Evolutionary conservation across 1,140 invertebrate genomes (phyloP).

Genomic region (Drosophila navojoa): DNA sequence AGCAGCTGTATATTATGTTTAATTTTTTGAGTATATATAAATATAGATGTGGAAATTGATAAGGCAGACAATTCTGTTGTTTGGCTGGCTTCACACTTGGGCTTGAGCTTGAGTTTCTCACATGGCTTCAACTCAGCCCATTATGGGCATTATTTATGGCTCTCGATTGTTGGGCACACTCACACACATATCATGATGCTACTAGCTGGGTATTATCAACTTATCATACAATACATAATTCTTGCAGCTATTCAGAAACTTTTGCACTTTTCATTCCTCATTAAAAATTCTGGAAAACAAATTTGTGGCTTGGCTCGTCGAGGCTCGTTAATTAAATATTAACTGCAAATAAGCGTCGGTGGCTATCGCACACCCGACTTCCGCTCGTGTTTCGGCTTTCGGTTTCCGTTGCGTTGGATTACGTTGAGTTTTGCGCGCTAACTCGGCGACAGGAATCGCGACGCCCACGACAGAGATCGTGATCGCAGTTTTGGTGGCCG

Average conservation of each 20-base stretch:
- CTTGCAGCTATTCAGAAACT: constrained; percentile 67
- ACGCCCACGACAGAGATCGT: constrained; percentile 55
- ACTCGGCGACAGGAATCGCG: constrained; percentile 72
- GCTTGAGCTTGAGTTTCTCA: constrained; percentile 68
- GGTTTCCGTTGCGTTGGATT: constrained; percentile 59
- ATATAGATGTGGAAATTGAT: constrained; percentile 60
- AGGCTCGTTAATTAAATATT: constrained; percentile 71
- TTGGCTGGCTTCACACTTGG: constrained; percentile 47
- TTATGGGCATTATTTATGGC: constrained; percentile 74
- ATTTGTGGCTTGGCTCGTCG: constrained; percentile 44
- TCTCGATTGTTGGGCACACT: constrained; percentile 68
- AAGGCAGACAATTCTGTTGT: constrained; percentile 46
- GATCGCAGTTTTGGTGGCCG: constrained; percentile 32
- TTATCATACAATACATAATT: constrained; percentile 78
- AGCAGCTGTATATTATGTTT: constrained; percentile 8
- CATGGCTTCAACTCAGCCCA: constrained; percentile 64
- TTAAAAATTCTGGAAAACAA: constrained; percentile 73
- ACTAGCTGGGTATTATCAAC: constrained; percentile 41
- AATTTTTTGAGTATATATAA: constrained; percentile 37
- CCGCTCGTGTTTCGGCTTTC: constrained; percentile 57
- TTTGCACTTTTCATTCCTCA: constrained; percentile 72
- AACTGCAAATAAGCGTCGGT: constrained; percentile 40
- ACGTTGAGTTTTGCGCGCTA: constrained; percentile 29
- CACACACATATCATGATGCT: constrained; percentile 68
- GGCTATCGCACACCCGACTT: constrained; percentile 58